Percentiles rank a stretch among this genome's conserved stretches.
Evolutionary conservation across 2,888 invertebrate genomes (phyloP).

Genomic region (Balanococcus diminutus): DNA sequence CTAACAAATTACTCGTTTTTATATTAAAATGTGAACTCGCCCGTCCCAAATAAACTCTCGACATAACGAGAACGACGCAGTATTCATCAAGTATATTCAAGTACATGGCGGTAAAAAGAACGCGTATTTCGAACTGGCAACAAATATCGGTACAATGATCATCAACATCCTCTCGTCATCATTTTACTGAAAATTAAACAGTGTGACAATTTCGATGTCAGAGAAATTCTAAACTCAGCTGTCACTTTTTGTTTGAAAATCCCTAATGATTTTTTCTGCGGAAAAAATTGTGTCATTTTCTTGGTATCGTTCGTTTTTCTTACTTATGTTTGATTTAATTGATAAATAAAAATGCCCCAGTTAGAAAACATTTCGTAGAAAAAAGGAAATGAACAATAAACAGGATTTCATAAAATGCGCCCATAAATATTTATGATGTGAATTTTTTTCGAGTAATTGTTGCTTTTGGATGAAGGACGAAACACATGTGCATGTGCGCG

Average conservation of each 20-base stretch:
- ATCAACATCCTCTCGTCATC: not conserved
- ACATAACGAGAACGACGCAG: not conserved
- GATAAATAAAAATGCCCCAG: not conserved
- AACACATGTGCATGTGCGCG: not conserved
- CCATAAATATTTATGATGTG: not conserved
- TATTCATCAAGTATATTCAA: not conserved
- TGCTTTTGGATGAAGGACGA: not conserved
- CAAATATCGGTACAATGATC: not conserved
- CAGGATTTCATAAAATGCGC: not conserved
- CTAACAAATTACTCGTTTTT: not conserved
- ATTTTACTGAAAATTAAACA: not conserved
- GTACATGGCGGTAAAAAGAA: not conserved
- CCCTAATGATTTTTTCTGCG: not conserved
- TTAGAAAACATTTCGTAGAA: not conserved
- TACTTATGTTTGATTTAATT: not conserved
- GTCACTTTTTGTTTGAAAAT: not conserved
- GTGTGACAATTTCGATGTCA: not conserved
- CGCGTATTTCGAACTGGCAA: not conserved
- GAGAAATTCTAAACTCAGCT: not conserved
- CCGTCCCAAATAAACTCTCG: not conserved
- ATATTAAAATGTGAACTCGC: not conserved
- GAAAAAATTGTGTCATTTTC: not conserved
- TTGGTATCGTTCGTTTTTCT: not conserved
- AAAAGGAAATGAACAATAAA: not conserved
- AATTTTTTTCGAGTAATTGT: not conserved